Conservation (phyloP, 37 sponge, comb jelly and placozoan genomes). For the Ephydatia muelleri region DNA sequence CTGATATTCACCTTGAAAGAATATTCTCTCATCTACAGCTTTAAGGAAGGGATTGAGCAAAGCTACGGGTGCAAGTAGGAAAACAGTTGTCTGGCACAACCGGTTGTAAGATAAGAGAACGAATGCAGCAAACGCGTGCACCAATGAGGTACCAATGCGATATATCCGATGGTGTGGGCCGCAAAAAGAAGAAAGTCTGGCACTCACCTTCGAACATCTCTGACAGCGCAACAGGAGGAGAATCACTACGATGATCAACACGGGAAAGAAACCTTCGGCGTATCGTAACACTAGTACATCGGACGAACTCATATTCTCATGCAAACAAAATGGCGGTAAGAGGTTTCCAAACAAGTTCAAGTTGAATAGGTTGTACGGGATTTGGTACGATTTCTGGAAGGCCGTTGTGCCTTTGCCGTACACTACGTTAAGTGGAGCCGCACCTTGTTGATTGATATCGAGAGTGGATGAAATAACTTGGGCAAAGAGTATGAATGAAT, state of each 20-base stretch:
- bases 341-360: conserved; percentile 52
- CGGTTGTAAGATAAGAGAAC: conserved; percentile 57
- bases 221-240: neutral
- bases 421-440: conserved; percentile 3
- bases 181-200: too few relatives aligned
- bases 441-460: conserved; percentile 23
- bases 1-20: conserved; percentile 24
- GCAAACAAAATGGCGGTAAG: too few relatives aligned
- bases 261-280: conserved; percentile 43
- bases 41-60: neutral
- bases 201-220: too few relatives aligned
- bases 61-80: neutral
- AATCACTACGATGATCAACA: conserved; percentile 19
- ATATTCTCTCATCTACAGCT: neutral
- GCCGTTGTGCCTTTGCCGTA: too few relatives aligned
- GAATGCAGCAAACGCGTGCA: conserved; percentile 58
- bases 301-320: conserved; percentile 6
- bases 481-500: too few relatives aligned
- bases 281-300: conserved; percentile 19
- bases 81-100: conserved; percentile 22
- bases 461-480: conserved; percentile 7
- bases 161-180: neutral
- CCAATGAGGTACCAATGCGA: neutral
- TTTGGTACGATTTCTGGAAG: too few relatives aligned
- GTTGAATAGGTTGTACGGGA: conserved; percentile 42